Evolutionary conservation across 2,113 vertebrate species (phyloP).

Genomic region (Lathamus discolor): DNA sequence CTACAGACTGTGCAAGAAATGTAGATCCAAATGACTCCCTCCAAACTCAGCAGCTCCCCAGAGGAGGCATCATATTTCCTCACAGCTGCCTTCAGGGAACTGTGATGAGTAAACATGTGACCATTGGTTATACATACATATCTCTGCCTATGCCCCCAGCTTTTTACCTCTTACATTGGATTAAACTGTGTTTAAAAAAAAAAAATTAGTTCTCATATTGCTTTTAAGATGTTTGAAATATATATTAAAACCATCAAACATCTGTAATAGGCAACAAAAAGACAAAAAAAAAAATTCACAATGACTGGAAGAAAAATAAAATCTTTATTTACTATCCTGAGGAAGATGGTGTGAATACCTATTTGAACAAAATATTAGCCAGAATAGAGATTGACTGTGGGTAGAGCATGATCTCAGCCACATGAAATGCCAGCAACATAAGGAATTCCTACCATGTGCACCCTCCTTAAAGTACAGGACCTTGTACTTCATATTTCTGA

Average conservation of each 20-base stretch:
- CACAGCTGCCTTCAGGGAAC: rapidly evolving
- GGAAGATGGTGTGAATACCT: not conserved
- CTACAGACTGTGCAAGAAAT: not conserved
- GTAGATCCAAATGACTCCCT: too few relatives aligned
- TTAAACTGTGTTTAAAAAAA: not conserved
- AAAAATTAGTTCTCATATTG: not conserved
- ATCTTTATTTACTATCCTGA: not conserved
- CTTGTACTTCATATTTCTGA: not conserved
- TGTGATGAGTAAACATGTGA: not conserved
- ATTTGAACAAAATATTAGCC: not conserved
- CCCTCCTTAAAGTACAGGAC: not conserved
- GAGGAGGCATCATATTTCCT: not conserved
- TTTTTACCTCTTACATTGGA: not conserved
- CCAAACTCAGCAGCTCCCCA: not conserved
- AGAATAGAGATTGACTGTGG: too few relatives aligned
- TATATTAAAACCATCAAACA: not conserved
- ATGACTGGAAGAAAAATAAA: not conserved
- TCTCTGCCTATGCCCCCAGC: too few relatives aligned
- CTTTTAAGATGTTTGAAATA: not conserved
- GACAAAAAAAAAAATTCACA: not conserved
- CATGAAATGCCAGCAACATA: rapidly evolving
- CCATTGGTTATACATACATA: too few relatives aligned
- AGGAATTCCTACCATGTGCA: rapidly evolving
- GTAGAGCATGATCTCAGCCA: too few relatives aligned
- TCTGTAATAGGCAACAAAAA: not conserved